Evolutionary conservation across 2,113 vertebrate species (phyloP).

Genomic region (Podiceps cristatus): DNA sequence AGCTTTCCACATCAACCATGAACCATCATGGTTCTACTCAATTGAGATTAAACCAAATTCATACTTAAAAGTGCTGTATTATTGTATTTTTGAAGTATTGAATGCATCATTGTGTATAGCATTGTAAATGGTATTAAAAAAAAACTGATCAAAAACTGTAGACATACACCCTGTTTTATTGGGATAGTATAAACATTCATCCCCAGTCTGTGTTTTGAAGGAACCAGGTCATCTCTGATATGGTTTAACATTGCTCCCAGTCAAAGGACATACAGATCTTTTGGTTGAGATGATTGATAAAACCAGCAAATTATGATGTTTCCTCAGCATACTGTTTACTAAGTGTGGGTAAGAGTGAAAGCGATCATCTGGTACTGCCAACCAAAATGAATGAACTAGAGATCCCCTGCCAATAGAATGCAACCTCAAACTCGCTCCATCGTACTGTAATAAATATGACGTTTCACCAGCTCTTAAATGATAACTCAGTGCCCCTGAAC

Average conservation of each 20-base stretch:
- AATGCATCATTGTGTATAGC: background rate
- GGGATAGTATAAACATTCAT: background rate
- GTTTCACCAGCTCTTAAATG: background rate
- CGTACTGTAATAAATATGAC: background rate
- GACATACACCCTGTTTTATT: background rate
- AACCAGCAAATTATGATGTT: background rate
- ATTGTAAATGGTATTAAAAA: background rate
- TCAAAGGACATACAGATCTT: background rate
- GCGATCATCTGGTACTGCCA: background rate
- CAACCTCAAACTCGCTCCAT: background rate
- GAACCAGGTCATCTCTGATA: background rate
- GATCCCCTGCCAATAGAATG: background rate
- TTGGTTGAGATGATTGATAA: background rate
- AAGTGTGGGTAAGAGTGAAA: background rate
- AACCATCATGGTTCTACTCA: background rate
- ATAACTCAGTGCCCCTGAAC: background rate
- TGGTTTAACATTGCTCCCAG: background rate
- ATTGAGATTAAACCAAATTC: background rate
- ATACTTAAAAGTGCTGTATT: background rate
- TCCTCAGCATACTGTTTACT: background rate
- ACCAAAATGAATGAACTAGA: background rate
- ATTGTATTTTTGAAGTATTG: background rate
- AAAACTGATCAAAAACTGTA: background rate
- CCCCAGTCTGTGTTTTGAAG: background rate
- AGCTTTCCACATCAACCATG: background rate